Evolutionary conservation across 2,113 vertebrate genomes (phyloP).

Genomic region (Sardina pilchardus): DNA sequence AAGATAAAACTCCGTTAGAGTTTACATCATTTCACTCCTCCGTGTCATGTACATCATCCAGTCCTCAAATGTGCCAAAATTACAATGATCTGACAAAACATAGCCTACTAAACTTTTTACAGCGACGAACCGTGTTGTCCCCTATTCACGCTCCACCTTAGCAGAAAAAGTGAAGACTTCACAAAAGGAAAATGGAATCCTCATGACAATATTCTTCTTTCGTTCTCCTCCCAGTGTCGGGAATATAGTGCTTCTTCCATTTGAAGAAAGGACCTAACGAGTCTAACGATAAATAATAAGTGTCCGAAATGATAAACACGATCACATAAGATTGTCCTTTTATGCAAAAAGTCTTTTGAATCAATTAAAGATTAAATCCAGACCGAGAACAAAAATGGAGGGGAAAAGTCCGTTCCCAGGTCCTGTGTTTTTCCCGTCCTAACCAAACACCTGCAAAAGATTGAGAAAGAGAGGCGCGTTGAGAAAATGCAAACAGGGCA

Average conservation of each 20-base stretch:
- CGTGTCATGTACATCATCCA: conserved; percentile 87
- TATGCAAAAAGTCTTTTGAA: conserved; percentile 76
- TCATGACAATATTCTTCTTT: conserved; percentile 66
- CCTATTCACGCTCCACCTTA: conserved; percentile 93
- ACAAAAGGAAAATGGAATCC: conserved; percentile 66
- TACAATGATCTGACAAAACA: conserved; percentile 60
- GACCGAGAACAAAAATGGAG: conserved; percentile 73
- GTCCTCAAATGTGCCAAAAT: conserved; percentile 85
- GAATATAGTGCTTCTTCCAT: conserved; percentile 92
- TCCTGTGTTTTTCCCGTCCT: conserved; percentile 72
- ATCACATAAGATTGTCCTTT: conserved; percentile 81
- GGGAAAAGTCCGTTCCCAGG: conserved; percentile 73
- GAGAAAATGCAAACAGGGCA: conserved; percentile 91
- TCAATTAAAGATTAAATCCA: conserved; percentile 76
- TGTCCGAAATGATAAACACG: conserved; percentile 83
- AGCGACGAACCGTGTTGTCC: conserved; percentile 87
- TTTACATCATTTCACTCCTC: conserved; percentile 86
- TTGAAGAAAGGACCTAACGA: conserved; percentile 91
- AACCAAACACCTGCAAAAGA: conserved; percentile 97
- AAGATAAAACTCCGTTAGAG: conserved; percentile 90
- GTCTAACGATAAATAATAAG: conserved; percentile 98
- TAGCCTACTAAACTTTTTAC: conserved; percentile 83
- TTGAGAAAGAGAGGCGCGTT: conserved; percentile 89
- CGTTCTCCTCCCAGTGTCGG: conserved; percentile 81
- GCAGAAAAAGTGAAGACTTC: conserved; percentile 88